These are phyloP conservation scores for Liodrosophila aerea DNA, from an alignment of 2,888 invertebrate species.

Conservation along the genomic window DNA sequence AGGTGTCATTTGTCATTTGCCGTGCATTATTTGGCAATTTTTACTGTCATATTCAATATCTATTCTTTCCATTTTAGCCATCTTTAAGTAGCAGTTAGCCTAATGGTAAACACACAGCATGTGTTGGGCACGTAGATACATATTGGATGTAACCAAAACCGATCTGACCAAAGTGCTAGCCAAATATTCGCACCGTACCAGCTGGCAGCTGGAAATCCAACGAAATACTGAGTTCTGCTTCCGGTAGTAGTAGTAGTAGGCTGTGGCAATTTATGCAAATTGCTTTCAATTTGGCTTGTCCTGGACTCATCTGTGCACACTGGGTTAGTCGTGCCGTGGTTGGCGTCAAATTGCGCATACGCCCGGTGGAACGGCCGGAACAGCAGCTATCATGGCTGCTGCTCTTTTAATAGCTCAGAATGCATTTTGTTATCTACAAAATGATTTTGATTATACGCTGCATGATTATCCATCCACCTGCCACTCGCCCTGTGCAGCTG, in stretches of 20 bases:
- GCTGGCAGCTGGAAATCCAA: constrained; percentile 31
- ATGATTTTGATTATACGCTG: constrained; percentile 24
- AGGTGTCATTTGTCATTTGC: no score
- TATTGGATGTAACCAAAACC: constrained; percentile 8
- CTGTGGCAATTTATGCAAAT: constrained; percentile 71
- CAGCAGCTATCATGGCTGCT: not conserved
- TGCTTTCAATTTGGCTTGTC: constrained; percentile 67
- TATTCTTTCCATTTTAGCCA: no score
- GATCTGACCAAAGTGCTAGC: constrained; percentile 29
- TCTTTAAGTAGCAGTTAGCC: no score
- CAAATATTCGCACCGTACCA: constrained; percentile 17
- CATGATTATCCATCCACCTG: not conserved
- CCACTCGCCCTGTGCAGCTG: not conserved
- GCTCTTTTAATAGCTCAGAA: constrained; percentile 10
- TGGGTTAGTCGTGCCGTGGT: not conserved
- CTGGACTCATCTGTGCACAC: not conserved
- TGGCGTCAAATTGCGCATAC: constrained; percentile 40
- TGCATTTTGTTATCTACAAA: constrained; percentile 27
- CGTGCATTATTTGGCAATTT: no score
- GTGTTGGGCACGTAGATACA: no score
- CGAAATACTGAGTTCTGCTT: constrained; percentile 22
- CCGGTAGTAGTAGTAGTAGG: no score
- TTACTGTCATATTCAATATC: no score
- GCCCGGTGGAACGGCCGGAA: constrained; percentile 4
- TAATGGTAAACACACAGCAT: no score